Conservation (phyloP, 2,113 vertebrate genomes). For the Notiomystis cincta region DNA sequence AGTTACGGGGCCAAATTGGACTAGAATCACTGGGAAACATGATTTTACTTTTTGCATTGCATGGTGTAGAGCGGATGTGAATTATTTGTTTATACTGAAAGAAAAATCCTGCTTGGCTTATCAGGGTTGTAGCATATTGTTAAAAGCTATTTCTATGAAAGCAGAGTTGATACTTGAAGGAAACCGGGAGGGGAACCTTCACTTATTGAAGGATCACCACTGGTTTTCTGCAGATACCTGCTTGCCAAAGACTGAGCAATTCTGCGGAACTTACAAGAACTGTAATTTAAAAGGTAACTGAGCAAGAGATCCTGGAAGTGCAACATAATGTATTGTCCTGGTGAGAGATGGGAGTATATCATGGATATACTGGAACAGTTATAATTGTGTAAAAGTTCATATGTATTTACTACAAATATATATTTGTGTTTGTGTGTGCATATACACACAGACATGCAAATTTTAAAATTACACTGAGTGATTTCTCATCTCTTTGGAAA, state of each 20-base stretch:
- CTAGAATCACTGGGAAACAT: neutral
- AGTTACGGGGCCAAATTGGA: neutral
- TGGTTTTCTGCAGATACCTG: neutral
- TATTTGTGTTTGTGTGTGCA: neutral
- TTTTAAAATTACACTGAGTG: neutral
- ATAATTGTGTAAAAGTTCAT: neutral
- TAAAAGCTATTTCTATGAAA: neutral
- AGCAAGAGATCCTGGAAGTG: neutral
- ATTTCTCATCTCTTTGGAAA: neutral
- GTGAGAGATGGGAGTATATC: neutral
- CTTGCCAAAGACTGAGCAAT: neutral
- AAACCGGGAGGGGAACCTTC: neutral
- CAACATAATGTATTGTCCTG: neutral
- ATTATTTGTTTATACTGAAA: neutral
- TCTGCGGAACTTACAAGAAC: neutral
- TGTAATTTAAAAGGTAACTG: neutral
- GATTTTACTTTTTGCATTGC: neutral
- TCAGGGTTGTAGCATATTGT: neutral
- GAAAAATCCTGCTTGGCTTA: neutral
- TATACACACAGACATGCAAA: neutral
- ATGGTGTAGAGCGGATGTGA: neutral
- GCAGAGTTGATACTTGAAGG: neutral
- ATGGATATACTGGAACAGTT: neutral
- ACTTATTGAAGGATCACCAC: neutral
- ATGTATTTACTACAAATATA: constrained; percentile 13